These are phyloP conservation scores for Chiridota heheva DNA, from an alignment of 35 echinoderm and acorn worm genomes.

Conservation along the genomic window DNA sequence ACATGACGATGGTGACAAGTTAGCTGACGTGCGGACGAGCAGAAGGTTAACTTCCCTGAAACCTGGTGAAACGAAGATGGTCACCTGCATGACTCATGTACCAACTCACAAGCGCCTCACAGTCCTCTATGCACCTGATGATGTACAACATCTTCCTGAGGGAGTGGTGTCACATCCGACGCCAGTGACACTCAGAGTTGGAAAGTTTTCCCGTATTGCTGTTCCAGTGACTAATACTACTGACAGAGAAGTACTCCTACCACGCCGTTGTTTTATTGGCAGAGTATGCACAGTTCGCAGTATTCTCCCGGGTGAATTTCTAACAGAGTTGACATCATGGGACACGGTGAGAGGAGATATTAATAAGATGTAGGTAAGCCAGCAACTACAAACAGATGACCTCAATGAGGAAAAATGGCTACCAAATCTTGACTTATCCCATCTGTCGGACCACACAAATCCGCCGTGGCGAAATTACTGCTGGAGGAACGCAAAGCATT, in stretches of 20 bases:
- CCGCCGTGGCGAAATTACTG: slow-evolving; percentile 16
- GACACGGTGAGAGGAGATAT: neutral
- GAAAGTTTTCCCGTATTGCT: neutral
- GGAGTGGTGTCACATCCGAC: neutral
- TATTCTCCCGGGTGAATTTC: neutral
- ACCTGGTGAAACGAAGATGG: neutral
- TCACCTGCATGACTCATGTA: neutral
- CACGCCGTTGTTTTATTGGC: neutral
- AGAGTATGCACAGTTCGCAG: neutral
- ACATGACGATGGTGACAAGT: neutral
- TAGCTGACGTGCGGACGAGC: neutral
- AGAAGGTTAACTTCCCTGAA: neutral
- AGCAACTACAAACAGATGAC: neutral
- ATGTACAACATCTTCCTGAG: neutral
- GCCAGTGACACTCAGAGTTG: slow-evolving; percentile 8
- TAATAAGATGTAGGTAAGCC: neutral
- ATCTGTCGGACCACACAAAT: slow-evolving; percentile 5
- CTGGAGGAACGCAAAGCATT: slow-evolving; percentile 24
- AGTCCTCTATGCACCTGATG: slow-evolving; percentile 9
- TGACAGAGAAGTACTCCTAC: neutral
- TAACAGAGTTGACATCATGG: neutral
- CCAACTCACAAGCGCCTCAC: neutral
- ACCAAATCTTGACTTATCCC: slow-evolving; percentile 13
- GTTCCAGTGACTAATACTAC: slow-evolving; percentile 17
- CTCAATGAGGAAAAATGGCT: neutral